phyloP scores from a whole-genome alignment of 2,113 vertebrate genomes.

The Chaetorhynchus papuensis region DNA sequence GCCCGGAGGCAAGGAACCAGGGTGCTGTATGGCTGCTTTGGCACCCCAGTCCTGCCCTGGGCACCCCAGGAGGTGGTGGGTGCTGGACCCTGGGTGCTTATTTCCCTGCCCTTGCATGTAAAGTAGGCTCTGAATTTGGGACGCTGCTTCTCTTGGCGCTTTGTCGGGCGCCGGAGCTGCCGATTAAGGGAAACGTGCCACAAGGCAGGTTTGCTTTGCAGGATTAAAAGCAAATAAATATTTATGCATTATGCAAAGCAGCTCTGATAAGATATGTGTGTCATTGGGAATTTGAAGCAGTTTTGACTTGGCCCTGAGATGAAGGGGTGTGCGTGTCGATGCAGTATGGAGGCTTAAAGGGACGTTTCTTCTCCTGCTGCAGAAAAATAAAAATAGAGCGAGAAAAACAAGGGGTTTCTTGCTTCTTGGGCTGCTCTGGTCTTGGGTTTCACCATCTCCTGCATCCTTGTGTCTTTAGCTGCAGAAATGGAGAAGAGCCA shows the following conservation, averaged over 20 bases:
- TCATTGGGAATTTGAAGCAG: conserved; percentile 46
- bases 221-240: conserved; percentile 72
- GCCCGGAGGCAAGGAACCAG: background rate
- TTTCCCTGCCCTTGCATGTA: background rate
- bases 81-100: background rate
- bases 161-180: background rate
- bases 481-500: conserved; percentile 42
- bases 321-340: background rate
- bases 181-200: conserved; percentile 31
- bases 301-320: conserved; percentile 22
- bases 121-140: background rate
- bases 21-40: background rate
- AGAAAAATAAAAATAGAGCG: background rate
- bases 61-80: background rate
- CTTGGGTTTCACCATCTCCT: background rate
- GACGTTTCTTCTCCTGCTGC: background rate
- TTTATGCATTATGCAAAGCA: conserved; percentile 62
- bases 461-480: background rate
- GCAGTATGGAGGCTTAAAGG: background rate
- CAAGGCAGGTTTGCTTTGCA: conserved; percentile 62
- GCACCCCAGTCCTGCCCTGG: background rate
- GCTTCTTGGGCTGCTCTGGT: background rate
- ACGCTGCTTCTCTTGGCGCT: background rate
- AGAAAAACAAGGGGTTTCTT: background rate
- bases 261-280: conserved; percentile 34